A percentile compares a stretch with the other conserved stretches of the same genome.
Evolutionary conservation across 2,113 vertebrate genomes (phyloP).

Genomic region (Heterotilapia buettikoferi): DNA sequence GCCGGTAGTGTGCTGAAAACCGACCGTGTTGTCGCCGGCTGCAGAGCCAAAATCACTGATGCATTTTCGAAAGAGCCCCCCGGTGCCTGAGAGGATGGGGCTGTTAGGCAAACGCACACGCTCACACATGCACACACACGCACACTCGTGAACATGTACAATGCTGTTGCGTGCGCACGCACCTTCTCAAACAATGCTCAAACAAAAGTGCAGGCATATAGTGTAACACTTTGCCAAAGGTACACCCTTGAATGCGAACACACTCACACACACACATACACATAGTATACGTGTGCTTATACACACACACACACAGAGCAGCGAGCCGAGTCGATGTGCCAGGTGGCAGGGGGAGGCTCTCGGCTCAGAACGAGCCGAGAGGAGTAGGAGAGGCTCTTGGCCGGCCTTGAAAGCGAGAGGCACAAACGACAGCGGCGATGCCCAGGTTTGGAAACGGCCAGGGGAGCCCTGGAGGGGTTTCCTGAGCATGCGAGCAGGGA

Average conservation of each 20-base stretch:
- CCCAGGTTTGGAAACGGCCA: constrained; percentile 56
- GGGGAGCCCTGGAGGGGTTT: constrained; percentile 64
- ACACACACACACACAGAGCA: constrained; percentile 12
- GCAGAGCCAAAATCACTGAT: constrained; percentile 51
- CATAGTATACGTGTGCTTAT: background rate
- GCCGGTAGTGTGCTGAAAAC: constrained; percentile 50
- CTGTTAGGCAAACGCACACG: constrained; percentile 30
- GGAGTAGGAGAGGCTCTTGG: constrained; percentile 64
- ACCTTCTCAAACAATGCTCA: constrained; percentile 46
- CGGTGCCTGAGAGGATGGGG: constrained; percentile 34
- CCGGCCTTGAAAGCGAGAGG: constrained; percentile 67
- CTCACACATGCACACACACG: background rate
- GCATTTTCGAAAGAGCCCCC: constrained; percentile 35
- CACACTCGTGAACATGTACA: background rate
- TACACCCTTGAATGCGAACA: constrained; percentile 18
- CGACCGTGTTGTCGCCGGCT: constrained; percentile 23
- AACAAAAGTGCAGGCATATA: constrained; percentile 59
- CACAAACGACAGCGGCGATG: constrained; percentile 50
- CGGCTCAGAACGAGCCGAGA: constrained; percentile 49
- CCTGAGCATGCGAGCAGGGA: constrained; percentile 44
- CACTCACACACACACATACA: background rate
- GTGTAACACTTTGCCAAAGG: constrained; percentile 48
- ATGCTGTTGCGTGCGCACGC: constrained; percentile 17
- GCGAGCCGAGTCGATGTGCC: constrained; percentile 49
- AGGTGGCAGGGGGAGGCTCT: constrained; percentile 62